Base-by-base conservation (phyloP, 30 jellyfish, hydroid and myxozoan species). In the Turritopsis rubra region DNA sequence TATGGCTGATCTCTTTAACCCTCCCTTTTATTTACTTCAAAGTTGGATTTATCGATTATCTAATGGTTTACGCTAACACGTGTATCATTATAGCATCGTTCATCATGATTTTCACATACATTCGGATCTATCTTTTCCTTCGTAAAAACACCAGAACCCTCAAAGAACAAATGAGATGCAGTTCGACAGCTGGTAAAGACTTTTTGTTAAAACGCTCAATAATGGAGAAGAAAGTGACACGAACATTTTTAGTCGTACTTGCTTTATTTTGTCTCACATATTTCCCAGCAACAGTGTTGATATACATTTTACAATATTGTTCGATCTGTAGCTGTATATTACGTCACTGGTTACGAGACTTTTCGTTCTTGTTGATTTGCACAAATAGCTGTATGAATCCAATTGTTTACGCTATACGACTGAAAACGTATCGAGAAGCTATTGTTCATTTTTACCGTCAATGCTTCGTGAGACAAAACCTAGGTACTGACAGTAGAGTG, bases 361-460 rank as follows among this genome's bases (percentile, higher is more conserved):
- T 85, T 70, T 91, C 86, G 82, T 90, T 85, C 71, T 28, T 90
- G n/a, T 80, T 90, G 52, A 88, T 86, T n/a, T 72, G 89, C 29
- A 80, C 87, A 25, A 90, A 90, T 81, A 85, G 95, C 52, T 90
- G 95, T n/a, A 83, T 90, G 91, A 90, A 90, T 77, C 97, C 97
- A 13, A 81, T 90, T 28, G 87, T 90, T 19, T 90, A 91, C 75
- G 72, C 92, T 13, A 75, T 90, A 29, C 83, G 97, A 28, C 78
- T 90, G 22, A 88, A 88, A 66, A 66, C 80, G 13, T 90, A 85
- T 27, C 77, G 77, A 7, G 31, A 68, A 68, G 9, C 77, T 16
- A 22, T 68, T 23, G 21, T 8, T 7, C 21, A 68, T 22, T 68
- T 7, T 23, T 68, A 68, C 77, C 28, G 77, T 7, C 30, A 23